Evolutionary conservation across 2,888 invertebrate species (phyloP), one percentile per base, ranked within the genome.

Genomic region (Temnothorax rugatulus): DNA sequence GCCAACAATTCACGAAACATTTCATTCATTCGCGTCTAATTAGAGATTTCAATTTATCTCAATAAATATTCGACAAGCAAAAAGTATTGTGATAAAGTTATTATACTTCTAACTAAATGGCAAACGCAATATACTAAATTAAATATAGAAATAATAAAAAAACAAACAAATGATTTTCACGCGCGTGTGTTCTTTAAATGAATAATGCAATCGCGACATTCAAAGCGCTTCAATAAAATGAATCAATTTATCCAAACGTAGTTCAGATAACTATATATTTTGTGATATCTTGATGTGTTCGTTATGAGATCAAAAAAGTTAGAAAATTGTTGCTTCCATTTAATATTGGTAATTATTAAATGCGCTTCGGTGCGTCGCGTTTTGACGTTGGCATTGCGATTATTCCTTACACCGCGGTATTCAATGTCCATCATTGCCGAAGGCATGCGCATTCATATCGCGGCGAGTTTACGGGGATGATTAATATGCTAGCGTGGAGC

Each of bases 401-500:
- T 29, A 4, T 38, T 57, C 34, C 15, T 76, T 25, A 18, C 41
- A 52, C 13, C 25, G 25, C 2, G 8, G 7, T 29, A 69, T 69
- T 21, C 47, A 61, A 38, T n/a, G 47, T 44, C 13, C 50, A 81
- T 71, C n/a, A 50, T 61, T 61, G 47, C 73, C n/a, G 3, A 73
- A 47, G 47, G 25, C 54, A 71, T 44, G 52, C 15, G 41, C 52
- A 29, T 63, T 34, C 25, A 64, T 41, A 52, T 47, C 34, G 59
- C 8, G 38, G 29, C 29, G 73, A 79, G 59, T 81, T 73, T 73
- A 50, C 38, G 8, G 9, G 18, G 47, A 83, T 85, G 52, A 79
- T 85, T 88, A 88, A 85, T 79, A 85, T 64, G 18, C 47, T 59
- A 68, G 34, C 54, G 25, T 38, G 29, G 38, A 38, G 57, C 68